Evolutionary conservation across 2,113 vertebrate genomes (phyloP).

Genomic region (Rhagologus leucostigma): DNA sequence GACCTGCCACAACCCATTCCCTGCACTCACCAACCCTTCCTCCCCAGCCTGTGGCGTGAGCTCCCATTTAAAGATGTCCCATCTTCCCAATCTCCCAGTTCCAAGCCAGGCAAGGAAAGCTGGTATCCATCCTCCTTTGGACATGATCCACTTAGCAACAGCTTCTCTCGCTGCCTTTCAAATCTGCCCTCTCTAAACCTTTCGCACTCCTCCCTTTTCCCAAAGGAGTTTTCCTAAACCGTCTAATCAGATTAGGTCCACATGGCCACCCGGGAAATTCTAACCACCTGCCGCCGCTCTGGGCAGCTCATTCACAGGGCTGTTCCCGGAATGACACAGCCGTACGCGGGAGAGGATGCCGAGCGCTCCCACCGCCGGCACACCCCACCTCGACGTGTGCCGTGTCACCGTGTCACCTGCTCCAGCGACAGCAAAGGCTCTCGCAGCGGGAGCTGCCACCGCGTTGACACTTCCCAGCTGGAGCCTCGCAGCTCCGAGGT

Average conservation of each 20-base stretch:
- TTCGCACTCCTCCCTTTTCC: not conserved
- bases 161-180: not conserved
- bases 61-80: not conserved
- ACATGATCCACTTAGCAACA: not conserved
- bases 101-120: not conserved
- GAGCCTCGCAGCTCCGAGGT: not conserved
- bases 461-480: not conserved
- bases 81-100: not conserved
- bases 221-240: not conserved
- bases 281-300: not conserved
- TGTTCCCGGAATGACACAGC: not conserved
- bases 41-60: not conserved
- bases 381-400: not conserved
- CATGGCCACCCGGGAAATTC: not conserved
- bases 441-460: not conserved
- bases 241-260: constrained; percentile 7
- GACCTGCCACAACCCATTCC: constrained; percentile 3
- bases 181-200: not conserved
- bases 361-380: not conserved
- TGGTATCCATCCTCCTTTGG: not conserved
- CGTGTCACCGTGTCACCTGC: not conserved
- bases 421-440: not conserved
- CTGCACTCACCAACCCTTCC: not conserved
- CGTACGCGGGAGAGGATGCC: not conserved
- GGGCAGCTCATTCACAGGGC: not conserved